phyloP scores from a whole-genome alignment of 2,797 vertebrate genomes.

The Euthynnus affinis region DNA sequence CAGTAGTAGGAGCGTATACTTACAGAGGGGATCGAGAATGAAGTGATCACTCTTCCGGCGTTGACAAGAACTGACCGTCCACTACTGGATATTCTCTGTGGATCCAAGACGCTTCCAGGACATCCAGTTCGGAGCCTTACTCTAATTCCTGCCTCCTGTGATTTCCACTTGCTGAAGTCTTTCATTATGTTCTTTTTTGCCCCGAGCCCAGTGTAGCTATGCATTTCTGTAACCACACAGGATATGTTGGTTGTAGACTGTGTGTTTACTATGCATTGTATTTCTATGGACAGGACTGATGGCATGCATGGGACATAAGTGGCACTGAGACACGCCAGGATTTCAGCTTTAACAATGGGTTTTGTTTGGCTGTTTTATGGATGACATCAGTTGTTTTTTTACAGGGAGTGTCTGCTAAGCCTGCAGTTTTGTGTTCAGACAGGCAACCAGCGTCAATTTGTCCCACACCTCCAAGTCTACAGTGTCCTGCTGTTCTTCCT shows the following conservation, averaged over 20 bases:
- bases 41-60: conserved; percentile 10
- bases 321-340: conserved; percentile 23
- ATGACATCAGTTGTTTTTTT: conserved; percentile 67
- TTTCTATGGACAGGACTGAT: conserved; percentile 41
- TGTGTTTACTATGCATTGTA: conserved; percentile 62
- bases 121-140: conserved; percentile 12
- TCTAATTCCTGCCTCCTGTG: conserved; percentile 47
- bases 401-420: conserved; percentile 21
- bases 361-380: conserved; percentile 46
- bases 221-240: conserved; percentile 66
- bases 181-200: conserved; percentile 62
- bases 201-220: conserved; percentile 36
- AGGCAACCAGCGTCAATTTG: conserved; percentile 6
- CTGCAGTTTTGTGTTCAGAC: conserved; percentile 27
- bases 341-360: conserved; percentile 60
- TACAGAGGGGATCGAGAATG: conserved; percentile 8
- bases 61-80: not conserved
- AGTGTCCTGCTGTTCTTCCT: not conserved
- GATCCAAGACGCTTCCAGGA: conserved; percentile 6
- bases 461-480: not conserved
- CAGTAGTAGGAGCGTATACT: conserved; percentile 14
- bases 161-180: conserved; percentile 56
- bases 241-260: conserved; percentile 46
- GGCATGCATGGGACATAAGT: conserved; percentile 10
- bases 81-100: conserved; percentile 2